phyloP scores from a whole-genome alignment of 2,113 vertebrate species.

The Lagenorhynchus albirostris region DNA sequence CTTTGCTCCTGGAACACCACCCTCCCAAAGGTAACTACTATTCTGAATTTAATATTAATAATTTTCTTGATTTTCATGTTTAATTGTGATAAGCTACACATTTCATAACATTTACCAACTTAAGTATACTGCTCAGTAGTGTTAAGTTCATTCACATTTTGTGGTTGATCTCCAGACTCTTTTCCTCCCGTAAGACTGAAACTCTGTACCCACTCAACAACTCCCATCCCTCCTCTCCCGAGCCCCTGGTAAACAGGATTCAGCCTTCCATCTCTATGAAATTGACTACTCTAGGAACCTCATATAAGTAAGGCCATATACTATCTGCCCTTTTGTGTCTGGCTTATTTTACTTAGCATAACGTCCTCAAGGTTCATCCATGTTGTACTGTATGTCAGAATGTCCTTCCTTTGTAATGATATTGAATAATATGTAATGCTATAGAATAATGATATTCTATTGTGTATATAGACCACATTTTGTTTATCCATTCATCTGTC shows the following conservation, averaged over 20 bases:
- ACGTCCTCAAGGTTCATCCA: background rate
- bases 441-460: background rate
- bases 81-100: background rate
- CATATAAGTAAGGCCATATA: background rate
- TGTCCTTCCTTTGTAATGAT: background rate
- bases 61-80: background rate
- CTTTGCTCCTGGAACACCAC: background rate
- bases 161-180: background rate
- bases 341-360: background rate
- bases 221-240: accelerated
- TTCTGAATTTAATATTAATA: background rate
- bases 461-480: background rate
- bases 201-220: background rate
- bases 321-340: background rate
- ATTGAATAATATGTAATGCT: too few species aligned
- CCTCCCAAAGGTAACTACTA: background rate
- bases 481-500: background rate
- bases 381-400: background rate
- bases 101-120: background rate
- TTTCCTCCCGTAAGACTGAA: background rate
- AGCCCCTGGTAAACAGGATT: background rate
- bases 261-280: background rate
- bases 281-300: background rate
- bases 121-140: background rate
- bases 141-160: background rate